These are phyloP conservation scores for Struthidea cinerea DNA, from an alignment of 2,113 vertebrate genomes.

Conservation along the genomic window DNA sequence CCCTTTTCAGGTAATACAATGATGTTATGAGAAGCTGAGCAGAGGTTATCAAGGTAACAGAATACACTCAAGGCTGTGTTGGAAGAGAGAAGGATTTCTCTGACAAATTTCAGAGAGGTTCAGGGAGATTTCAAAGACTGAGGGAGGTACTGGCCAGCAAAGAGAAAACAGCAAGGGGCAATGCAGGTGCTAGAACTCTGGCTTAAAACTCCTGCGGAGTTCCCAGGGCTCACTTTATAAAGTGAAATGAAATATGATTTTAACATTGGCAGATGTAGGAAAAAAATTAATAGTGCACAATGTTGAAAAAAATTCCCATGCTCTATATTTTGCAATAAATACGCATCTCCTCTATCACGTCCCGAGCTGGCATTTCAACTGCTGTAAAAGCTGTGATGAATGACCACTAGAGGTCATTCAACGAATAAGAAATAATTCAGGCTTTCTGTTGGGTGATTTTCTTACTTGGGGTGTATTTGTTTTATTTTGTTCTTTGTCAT, in stretches of 20 bases:
- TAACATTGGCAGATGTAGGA: neutral
- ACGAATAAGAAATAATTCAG: neutral
- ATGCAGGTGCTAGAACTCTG: neutral
- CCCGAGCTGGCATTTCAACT: neutral
- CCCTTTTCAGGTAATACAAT: neutral
- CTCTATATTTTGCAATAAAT: neutral
- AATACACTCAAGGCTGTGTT: neutral
- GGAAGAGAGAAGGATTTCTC: neutral
- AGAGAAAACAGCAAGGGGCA: neutral
- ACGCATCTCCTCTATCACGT: neutral
- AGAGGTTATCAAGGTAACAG: neutral
- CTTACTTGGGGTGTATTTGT: neutral
- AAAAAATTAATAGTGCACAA: neutral
- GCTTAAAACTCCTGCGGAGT: neutral
- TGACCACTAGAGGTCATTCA: slow-evolving; percentile 49
- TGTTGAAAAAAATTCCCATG: neutral
- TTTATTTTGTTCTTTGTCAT: neutral
- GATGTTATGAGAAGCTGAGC: neutral
- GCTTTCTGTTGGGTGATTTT: neutral
- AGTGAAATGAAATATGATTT: neutral
- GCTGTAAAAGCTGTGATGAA: neutral
- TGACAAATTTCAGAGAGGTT: neutral
- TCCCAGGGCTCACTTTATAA: neutral
- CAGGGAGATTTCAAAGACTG: neutral
- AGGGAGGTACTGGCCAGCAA: neutral